Base-by-base conservation (phyloP, 35 echinoderm and acorn worm species). In the Amphiura filiformis region DNA sequence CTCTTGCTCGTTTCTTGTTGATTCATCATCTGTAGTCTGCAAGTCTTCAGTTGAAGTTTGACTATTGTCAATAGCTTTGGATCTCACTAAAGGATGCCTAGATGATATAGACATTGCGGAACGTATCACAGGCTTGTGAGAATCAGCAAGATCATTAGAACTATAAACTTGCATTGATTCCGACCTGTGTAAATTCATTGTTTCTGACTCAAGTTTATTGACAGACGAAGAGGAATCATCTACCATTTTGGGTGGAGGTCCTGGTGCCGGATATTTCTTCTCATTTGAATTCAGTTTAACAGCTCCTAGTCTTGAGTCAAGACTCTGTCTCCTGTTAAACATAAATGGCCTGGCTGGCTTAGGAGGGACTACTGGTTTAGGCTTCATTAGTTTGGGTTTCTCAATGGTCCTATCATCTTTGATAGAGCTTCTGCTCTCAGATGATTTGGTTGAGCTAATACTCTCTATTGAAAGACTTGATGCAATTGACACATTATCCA, bases 201-300 rank as follows among this genome's bases (percentile, higher is more conserved):
- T 75, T 37, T 84, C 86, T 36, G 82, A 78, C 14, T 32, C 52
- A 34, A 76, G 57, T 41, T 88, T 88, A 30, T 57, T 87, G 31
- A 57, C 79, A 20, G 87, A 82, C 22, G 78, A 37, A 36, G 78
- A 78, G 36, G 91, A 79, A 41, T 81, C 82, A 79, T 92, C 82
- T 34, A 79, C 75, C 85, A 37, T 92, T 0, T 84, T 78, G 32
- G 91, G 91, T 77, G 91, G 91, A 0, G 86, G 86, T 47, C 78
- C 70, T n/a, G 91, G 91, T 56, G 86, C 57, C 41, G 31, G 11
- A 15, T 22, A 64, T 20, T 56, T 85, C 32, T 39, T 35, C 56
- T 75, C 36, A 32, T 65, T 61, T 70, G 35, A 36, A 36, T 39
- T 23, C 4, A 4, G 4, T 47, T 47, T 47, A 47, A 4, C 17